Evolutionary conservation across 92 coral and sea anemone genomes (phyloP).

Genomic region (Siderastrea siderea): DNA sequence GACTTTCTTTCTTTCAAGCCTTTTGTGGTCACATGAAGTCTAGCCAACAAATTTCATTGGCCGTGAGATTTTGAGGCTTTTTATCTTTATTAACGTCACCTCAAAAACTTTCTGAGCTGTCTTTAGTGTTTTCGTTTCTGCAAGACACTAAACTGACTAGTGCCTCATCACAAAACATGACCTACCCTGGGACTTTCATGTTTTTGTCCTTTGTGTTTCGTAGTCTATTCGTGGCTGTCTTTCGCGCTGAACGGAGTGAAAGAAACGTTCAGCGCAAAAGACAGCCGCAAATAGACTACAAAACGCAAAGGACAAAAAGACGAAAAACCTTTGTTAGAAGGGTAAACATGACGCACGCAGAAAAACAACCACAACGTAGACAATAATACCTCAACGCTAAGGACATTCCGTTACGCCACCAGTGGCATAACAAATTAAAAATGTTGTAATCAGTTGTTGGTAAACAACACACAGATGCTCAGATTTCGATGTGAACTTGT

Average conservation of each 20-base stretch:
- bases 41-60: background rate
- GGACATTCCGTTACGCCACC: background rate
- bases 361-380: background rate
- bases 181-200: no score
- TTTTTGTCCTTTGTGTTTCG: no score
- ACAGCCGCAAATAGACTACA: no score
- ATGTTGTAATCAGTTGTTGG: background rate
- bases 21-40: background rate
- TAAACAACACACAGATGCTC: background rate
- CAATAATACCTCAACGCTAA: no score
- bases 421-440: background rate
- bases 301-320: no score
- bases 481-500: slow-evolving; percentile 13
- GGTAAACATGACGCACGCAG: background rate
- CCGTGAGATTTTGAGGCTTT: background rate
- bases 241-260: no score
- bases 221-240: no score
- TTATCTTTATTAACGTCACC: background rate
- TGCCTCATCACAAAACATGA: no score
- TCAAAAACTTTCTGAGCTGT: background rate
- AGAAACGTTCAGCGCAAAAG: no score
- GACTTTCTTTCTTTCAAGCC: no score
- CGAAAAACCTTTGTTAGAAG: no score
- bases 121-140: background rate
- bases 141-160: no score